Evolutionary conservation across 2,888 invertebrate species (phyloP).

Genomic region (Yponomeuta cagnagella): DNA sequence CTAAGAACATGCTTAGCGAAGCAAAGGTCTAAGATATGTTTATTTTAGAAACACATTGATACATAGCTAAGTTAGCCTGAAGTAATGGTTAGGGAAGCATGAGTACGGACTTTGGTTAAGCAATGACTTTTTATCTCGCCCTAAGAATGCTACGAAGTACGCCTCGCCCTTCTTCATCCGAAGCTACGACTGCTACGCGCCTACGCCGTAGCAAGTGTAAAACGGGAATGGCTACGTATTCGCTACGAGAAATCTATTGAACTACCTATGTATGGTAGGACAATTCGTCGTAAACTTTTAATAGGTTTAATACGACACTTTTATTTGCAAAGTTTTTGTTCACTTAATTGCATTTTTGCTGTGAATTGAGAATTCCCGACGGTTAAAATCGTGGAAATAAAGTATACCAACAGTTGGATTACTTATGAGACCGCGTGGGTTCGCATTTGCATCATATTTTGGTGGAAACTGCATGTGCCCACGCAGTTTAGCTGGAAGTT

Average conservation of each 20-base stretch:
- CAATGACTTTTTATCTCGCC: too few relatives aligned
- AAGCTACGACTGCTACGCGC: slow-evolving; percentile 4
- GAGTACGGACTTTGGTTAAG: too few relatives aligned
- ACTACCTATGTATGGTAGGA: not conserved
- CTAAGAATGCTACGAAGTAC: too few relatives aligned
- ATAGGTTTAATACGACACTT: too few relatives aligned
- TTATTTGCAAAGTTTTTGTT: not conserved
- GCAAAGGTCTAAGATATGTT: not conserved
- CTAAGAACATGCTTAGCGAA: not conserved
- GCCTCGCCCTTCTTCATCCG: not conserved
- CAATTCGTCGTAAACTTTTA: not conserved
- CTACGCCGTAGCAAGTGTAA: slow-evolving; percentile 10
- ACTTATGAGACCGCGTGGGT: slow-evolving; percentile 13
- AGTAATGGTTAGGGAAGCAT: too few relatives aligned
- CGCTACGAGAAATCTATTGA: not conserved
- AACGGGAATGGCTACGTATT: slow-evolving; percentile 2
- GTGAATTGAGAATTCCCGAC: not conserved
- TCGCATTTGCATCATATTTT: slow-evolving; percentile 20
- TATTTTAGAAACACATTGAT: not conserved
- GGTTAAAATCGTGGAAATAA: not conserved
- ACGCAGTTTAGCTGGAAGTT: slow-evolving; percentile 13
- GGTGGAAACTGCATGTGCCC: slow-evolving; percentile 20
- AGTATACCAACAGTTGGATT: not conserved
- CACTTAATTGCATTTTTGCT: not conserved
- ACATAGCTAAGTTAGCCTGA: too few relatives aligned